Percentiles rank a stretch among this genome's conserved stretches.
phyloP scores from a whole-genome alignment of 2,113 vertebrate species.

The Eulacestoma nigropectus region DNA sequence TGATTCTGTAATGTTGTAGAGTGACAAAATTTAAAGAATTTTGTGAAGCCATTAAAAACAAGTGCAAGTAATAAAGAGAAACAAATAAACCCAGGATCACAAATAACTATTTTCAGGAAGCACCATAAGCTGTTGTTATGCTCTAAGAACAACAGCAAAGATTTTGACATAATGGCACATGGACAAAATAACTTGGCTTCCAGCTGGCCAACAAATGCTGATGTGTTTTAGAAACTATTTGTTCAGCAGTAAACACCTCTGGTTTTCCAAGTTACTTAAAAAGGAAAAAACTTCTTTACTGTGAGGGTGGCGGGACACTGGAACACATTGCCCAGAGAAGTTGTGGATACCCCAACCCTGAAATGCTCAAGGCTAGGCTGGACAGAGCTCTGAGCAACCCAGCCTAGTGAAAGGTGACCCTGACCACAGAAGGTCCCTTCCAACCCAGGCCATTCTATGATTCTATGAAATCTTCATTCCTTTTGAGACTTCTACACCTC shows the following conservation, averaged over 20 bases:
- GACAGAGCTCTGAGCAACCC: neutral
- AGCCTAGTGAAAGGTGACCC: neutral
- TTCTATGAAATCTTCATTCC: neutral
- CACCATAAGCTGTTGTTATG: neutral
- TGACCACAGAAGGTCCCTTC: neutral
- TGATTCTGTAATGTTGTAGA: neutral
- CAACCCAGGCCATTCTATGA: neutral
- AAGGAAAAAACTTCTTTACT: neutral
- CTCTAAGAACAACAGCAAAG: neutral
- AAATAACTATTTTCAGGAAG: neutral
- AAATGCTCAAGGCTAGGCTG: neutral
- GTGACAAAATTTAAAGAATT: neutral
- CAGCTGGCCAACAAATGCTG: neutral
- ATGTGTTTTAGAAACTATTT: neutral
- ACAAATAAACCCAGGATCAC: neutral
- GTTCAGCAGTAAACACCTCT: neutral
- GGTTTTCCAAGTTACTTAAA: neutral
- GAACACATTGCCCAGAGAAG: neutral
- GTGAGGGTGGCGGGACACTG: neutral
- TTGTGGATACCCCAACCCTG: fast-evolving
- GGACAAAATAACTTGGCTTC: neutral
- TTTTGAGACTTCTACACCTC: neutral
- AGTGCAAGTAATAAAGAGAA: neutral
- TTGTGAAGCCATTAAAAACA: neutral
- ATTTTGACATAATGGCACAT: neutral